Conservation (phyloP, 2,797 vertebrate genomes). For the Diglossa cyanea region DNA sequence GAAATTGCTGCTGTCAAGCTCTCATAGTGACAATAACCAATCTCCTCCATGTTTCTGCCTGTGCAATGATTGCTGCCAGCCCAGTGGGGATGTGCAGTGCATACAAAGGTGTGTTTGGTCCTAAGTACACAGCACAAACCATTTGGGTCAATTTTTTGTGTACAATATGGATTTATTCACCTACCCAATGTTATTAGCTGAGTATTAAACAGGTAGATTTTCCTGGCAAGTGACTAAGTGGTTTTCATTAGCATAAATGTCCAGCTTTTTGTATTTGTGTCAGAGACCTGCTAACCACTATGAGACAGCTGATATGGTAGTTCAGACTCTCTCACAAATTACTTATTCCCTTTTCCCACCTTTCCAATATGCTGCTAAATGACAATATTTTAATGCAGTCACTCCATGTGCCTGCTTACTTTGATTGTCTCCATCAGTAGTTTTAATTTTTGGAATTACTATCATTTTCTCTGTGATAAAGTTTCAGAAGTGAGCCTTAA, state of each 20-base stretch:
- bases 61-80: not conserved
- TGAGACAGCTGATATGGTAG: not conserved
- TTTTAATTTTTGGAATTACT: not conserved
- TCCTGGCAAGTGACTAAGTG: slow-evolving; percentile 16
- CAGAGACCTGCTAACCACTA: not conserved
- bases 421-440: not conserved
- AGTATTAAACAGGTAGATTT: not conserved
- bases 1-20: not conserved
- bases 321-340: not conserved
- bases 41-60: not conserved
- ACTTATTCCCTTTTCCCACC: not conserved
- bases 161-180: not conserved
- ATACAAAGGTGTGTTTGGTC: not conserved
- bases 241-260: slow-evolving; percentile 21
- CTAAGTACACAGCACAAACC: not conserved
- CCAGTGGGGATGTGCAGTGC: not conserved
- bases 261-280: not conserved
- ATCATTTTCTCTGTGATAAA: not conserved
- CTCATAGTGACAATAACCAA: not conserved
- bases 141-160: not conserved
- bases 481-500: not conserved
- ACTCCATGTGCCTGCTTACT: not conserved
- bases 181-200: not conserved
- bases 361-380: not conserved
- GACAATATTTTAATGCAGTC: not conserved